Percentiles rank a stretch among this genome's conserved stretches.
These are phyloP conservation scores for Drosophila quasianomalipes DNA, from an alignment of 2,888 invertebrate species.

Conservation along the genomic window DNA sequence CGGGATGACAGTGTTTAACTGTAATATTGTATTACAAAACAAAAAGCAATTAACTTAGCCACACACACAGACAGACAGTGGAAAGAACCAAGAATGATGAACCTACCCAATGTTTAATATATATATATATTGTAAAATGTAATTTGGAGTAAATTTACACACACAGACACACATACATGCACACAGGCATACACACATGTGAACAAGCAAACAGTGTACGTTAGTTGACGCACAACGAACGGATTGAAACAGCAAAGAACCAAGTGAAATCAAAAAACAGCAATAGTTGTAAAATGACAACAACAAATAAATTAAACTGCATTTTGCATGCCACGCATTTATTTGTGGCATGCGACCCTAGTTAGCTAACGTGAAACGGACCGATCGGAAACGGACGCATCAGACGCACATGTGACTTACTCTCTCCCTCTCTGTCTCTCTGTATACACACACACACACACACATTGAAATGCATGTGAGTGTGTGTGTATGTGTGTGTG, in stretches of 20 bases:
- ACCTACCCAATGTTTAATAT: constrained; percentile 74
- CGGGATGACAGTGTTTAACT: constrained; percentile 32
- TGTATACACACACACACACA: constrained; percentile 7
- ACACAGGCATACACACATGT: constrained; percentile 2
- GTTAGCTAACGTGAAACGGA: constrained; percentile 38
- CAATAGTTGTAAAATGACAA: constrained; percentile 8
- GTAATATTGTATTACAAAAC: constrained; percentile 35
- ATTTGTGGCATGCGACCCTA: constrained; percentile 32
- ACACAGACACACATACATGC: constrained; percentile 1
- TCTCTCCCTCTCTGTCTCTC: background rate
- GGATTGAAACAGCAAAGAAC: constrained; percentile 12
- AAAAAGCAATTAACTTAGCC: constrained; percentile 55
- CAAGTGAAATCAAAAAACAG: constrained; percentile 13
- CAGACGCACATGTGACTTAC: constrained; percentile 53
- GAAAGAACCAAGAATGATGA: constrained; percentile 55
- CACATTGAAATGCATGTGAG: constrained; percentile 14
- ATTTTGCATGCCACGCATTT: constrained; percentile 36
- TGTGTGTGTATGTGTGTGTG: constrained; percentile 20
- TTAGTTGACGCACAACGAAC: constrained; percentile 53
- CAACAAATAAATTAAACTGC: constrained; percentile 19
- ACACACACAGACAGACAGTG: constrained; percentile 28
- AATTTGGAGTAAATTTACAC: constrained; percentile 67
- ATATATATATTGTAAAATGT: constrained; percentile 47
- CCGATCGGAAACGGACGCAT: constrained; percentile 27
- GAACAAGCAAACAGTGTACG: constrained; percentile 19